phyloP scores from a whole-genome alignment of 2,888 invertebrate species.

The Selenia dentaria region DNA sequence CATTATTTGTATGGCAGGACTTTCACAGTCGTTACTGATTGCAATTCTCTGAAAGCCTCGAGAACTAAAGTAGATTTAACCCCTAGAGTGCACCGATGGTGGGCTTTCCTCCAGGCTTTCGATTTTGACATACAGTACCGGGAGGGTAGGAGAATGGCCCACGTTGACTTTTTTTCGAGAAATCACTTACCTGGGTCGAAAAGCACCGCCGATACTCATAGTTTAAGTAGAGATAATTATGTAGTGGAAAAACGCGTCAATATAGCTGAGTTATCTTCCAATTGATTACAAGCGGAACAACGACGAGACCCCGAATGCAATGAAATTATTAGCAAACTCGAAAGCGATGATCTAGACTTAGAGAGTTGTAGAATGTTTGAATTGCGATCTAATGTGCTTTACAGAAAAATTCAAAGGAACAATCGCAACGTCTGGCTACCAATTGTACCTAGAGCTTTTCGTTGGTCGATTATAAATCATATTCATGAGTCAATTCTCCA shows the following conservation, averaged over 20 bases:
- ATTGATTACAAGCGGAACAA: constrained; percentile 25
- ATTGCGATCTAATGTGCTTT: neutral
- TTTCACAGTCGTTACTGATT: constrained; percentile 36
- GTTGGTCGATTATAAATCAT: constrained; percentile 42
- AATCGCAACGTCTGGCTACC: neutral
- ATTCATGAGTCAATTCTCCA: constrained; percentile 37
- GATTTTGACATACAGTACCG: constrained; percentile 3
- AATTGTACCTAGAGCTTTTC: constrained; percentile 5
- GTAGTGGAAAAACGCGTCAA: constrained; percentile 1
- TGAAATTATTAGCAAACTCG: neutral
- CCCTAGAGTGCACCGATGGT: constrained; percentile 38
- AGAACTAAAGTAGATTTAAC: constrained; percentile 16
- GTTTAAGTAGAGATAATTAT: neutral
- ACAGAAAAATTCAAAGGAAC: constrained; percentile 4
- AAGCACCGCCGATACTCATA: neutral
- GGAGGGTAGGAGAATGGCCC: neutral
- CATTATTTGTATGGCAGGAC: constrained; percentile 30
- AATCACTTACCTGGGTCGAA: constrained; percentile 18
- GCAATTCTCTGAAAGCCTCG: constrained; percentile 30
- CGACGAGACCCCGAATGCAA: constrained; percentile 6
- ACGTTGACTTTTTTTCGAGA: constrained; percentile 37
- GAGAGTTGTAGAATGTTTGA: neutral
- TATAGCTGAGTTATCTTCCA: constrained; percentile 3
- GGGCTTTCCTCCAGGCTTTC: constrained; percentile 3
- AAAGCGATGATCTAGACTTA: neutral